These are phyloP conservation scores for Drosophila watanabei DNA, from an alignment of 1,140 invertebrate genomes.

Conservation along the genomic window DNA sequence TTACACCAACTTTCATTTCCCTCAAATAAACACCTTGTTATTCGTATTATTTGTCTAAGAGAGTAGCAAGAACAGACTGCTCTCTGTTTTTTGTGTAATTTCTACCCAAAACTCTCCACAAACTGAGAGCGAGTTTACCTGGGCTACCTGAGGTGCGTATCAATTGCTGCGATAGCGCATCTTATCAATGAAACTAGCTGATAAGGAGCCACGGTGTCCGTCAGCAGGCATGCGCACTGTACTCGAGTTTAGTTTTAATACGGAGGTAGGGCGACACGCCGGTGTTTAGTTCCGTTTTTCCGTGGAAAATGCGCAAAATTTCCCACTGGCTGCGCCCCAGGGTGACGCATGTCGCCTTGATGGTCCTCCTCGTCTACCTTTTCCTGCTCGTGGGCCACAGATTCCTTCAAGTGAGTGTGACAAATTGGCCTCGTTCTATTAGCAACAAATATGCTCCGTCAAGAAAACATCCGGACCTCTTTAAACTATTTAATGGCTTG, in stretches of 20 bases:
- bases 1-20: neutral
- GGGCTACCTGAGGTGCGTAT: slow-evolving; percentile 8
- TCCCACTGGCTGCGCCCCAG: slow-evolving; percentile 44
- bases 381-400: slow-evolving; percentile 47
- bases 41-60: slow-evolving; percentile 2
- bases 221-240: neutral
- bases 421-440: slow-evolving; percentile 39
- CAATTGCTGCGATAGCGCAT: slow-evolving; percentile 13
- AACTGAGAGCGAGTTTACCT: neutral
- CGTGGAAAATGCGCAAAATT: slow-evolving; percentile 38
- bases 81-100: neutral
- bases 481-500: slow-evolving; percentile 37
- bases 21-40: neutral
- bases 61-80: neutral
- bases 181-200: slow-evolving; percentile 26
- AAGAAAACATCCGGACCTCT: slow-evolving; percentile 22
- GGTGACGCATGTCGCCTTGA: slow-evolving; percentile 23
- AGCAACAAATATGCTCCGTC: slow-evolving; percentile 13
- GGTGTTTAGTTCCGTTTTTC: neutral
- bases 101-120: neutral
- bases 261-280: neutral
- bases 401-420: slow-evolving; percentile 53
- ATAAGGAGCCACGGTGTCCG: neutral
- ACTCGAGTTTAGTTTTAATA: slow-evolving; percentile 12
- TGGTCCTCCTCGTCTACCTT: slow-evolving; percentile 53